phyloP scores from a whole-genome alignment of 2,797 vertebrate species.

The Urocyon cinereoargenteus region DNA sequence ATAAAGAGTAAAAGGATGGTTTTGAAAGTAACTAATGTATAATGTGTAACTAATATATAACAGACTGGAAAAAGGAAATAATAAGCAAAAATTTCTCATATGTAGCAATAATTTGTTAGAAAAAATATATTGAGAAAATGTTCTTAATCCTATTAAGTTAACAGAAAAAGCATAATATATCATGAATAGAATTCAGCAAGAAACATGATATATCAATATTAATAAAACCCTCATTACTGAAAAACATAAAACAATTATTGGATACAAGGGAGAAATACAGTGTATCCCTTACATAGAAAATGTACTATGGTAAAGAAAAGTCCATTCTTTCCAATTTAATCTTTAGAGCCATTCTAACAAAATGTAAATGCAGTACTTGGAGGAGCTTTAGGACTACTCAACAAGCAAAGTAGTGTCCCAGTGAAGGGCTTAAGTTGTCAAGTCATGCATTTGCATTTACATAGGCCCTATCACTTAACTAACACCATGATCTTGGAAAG shows the following conservation, averaged over 20 bases:
- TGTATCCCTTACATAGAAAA: neutral
- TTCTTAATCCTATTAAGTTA: neutral
- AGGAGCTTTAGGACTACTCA: neutral
- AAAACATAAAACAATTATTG: neutral
- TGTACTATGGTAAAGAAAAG: neutral
- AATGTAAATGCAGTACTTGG: neutral
- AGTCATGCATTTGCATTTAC: neutral
- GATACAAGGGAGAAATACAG: neutral
- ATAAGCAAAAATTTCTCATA: conserved; percentile 18
- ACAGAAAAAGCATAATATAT: neutral
- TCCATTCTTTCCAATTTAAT: neutral
- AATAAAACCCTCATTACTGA: neutral
- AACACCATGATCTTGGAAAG: neutral
- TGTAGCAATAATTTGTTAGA: neutral
- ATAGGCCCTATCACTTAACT: neutral
- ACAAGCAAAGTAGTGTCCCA: neutral
- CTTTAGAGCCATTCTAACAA: neutral
- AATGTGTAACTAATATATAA: neutral
- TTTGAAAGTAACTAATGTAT: no score
- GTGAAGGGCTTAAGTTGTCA: neutral
- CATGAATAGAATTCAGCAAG: neutral
- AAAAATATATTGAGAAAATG: conserved; percentile 17
- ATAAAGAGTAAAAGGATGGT: neutral
- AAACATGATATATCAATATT: neutral
- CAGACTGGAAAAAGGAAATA: neutral